Percentiles rank a stretch among this genome's conserved stretches.
phyloP scores from a whole-genome alignment of 1,140 invertebrate species.

The Diploscapter pachys region DNA sequence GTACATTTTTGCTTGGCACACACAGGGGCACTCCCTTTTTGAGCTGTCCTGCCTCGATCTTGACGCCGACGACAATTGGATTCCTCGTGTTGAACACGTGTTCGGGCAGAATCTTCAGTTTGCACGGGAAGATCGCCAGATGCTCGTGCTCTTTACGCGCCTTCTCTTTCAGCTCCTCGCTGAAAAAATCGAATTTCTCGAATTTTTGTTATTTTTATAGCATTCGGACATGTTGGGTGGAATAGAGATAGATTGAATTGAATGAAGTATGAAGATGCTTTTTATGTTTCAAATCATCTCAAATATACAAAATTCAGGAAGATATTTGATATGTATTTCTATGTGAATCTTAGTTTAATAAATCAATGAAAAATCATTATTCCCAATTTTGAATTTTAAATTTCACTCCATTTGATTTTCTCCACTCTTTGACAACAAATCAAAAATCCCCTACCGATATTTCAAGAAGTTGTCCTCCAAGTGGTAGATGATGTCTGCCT shows the following conservation, averaged over 20 bases:
- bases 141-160: constrained; percentile 91
- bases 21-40: constrained; percentile 94
- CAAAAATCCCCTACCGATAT: constrained; percentile 64
- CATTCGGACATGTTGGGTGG: too few species aligned
- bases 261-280: too few species aligned
- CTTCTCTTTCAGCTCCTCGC: constrained; percentile 85
- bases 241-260: too few species aligned
- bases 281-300: too few species aligned
- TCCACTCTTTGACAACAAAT: not conserved
- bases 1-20: constrained; percentile 88
- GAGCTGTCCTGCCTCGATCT: constrained; percentile 88
- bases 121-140: constrained; percentile 96
- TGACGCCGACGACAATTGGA: constrained; percentile 93
- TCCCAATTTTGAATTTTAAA: too few species aligned
- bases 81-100: constrained; percentile 95
- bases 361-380: too few species aligned
- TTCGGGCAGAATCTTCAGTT: constrained; percentile 79
- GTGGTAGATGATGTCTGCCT: constrained; percentile 99
- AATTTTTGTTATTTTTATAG: too few species aligned
- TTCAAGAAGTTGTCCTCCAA: constrained; percentile 94
- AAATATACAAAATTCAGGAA: too few species aligned
- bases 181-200: constrained; percentile 22
- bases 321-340: too few species aligned
- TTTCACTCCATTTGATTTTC: too few species aligned
- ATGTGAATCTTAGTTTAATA: too few species aligned